Base-by-base conservation (phyloP, 2,888 invertebrate species). In the Eledone cirrhosa region DNA sequence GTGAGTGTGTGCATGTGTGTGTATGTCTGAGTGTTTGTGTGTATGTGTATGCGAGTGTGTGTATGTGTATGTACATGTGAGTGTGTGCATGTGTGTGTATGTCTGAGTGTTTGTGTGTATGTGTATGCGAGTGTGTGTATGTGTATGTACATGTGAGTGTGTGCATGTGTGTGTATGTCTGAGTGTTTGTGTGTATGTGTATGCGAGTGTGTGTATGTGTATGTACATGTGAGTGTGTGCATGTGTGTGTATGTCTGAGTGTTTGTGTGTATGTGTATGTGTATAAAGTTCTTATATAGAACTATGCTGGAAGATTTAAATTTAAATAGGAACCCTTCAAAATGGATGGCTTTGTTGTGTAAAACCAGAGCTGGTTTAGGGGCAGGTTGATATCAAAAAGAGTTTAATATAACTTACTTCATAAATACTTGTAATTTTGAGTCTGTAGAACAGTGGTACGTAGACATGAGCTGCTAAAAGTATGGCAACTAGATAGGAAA, bases 401-500 rank as follows among this genome's bases (percentile, higher is more conserved):
- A n/a, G n/a, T n/a, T n/a, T n/a, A n/a, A n/a, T n/a, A n/a, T n/a
- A 8, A 79, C 84, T 82, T 80, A 88, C 88, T 86, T 88, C 88
- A 72, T 87, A 88, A 8, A 84, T 87, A 75, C 88, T 88, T 78
- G 87, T 88, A 11, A 87, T 85, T n/a, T 83, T 78, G 19, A 88
- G 83, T 53, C 80, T 80, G 80, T 87, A 88, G 81, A 88, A 88
- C 13, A 88, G 79, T 0, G 88, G 88, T 27, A 87, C 83, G 79
- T 87, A 88, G 41, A 88, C 78, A 79, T 88, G 87, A 0, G 87
- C 86, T 0, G 89, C 85, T 0, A 87, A 81, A 4, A 87, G 88
- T 16, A 90, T 88, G 14, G 89, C 89, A 48, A 90, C 82, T 3
- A 86, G 59, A 81, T 90, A 91, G 2, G 86, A 85, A 2, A 88